A percentile compares a stretch with the other conserved stretches of the same genome.
Conservation (phyloP, 2,797 vertebrate genomes). For the Muscicapa striata region DNA sequence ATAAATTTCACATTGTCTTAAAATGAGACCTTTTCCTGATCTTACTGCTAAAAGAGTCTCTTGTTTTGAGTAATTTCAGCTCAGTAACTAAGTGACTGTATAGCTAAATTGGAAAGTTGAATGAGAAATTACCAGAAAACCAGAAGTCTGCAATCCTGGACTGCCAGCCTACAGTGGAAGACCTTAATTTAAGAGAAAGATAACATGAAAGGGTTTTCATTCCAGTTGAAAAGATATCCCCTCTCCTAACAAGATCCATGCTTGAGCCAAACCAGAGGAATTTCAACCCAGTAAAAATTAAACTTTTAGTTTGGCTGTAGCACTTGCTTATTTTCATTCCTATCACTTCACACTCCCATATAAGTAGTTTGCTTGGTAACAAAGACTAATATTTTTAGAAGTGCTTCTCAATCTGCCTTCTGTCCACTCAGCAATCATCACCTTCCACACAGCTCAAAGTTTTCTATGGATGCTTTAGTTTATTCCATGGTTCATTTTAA, state of each 20-base stretch:
- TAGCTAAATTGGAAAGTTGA: neutral
- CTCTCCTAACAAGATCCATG: neutral
- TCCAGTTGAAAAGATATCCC: neutral
- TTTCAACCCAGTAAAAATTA: neutral
- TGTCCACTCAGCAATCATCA: neutral
- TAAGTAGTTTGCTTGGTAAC: constrained; percentile 39
- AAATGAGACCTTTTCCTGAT: neutral
- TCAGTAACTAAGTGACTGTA: neutral
- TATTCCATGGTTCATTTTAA: neutral
- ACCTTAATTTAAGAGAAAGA: neutral
- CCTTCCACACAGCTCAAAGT: neutral
- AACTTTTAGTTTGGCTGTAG: neutral
- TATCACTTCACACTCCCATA: neutral
- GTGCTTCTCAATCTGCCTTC: neutral
- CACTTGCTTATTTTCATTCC: constrained; percentile 10
- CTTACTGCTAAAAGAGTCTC: neutral
- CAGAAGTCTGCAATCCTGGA: neutral
- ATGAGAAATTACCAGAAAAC: neutral
- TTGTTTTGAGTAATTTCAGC: neutral
- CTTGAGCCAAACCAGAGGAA: neutral
- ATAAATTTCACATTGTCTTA: neutral
- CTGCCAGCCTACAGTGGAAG: neutral
- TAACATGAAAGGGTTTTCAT: neutral
- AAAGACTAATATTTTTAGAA: constrained; percentile 43
- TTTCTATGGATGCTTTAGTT: neutral